Conservation (phyloP, 2,888 invertebrate genomes). For the Andrena dorsata region DNA sequence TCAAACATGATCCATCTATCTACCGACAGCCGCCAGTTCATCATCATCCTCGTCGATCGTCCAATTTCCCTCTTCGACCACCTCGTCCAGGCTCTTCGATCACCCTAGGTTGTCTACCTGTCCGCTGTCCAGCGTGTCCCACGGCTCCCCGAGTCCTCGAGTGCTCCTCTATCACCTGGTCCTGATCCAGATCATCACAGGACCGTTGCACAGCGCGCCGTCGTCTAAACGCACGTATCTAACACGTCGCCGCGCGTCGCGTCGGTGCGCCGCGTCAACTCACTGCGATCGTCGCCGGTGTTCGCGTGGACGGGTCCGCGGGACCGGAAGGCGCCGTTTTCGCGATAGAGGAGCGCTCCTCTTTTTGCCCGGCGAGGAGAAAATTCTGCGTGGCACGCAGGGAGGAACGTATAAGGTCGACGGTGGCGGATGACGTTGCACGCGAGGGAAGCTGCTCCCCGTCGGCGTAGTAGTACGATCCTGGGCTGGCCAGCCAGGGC, state of each 20-base stretch:
- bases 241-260: conserved; percentile 8
- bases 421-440: conserved; percentile 49
- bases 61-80: background rate
- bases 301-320: conserved; percentile 5
- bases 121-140: background rate
- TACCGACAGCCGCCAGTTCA: conserved; percentile 2
- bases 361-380: conserved; percentile 44
- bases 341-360: background rate
- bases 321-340: conserved; percentile 22
- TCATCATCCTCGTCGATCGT: conserved; percentile 5
- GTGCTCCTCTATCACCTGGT: conserved; percentile 28
- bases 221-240: conserved; percentile 22
- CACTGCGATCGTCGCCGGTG: conserved; percentile 11
- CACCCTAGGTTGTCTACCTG: too few relatives aligned
- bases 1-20: background rate
- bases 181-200: conserved; percentile 19
- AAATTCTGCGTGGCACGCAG: conserved; percentile 52
- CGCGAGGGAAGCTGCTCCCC: conserved; percentile 71
- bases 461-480: conserved; percentile 74
- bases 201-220: background rate
- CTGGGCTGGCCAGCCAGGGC: conserved; percentile 69
- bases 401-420: conserved; percentile 47
- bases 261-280: conserved; percentile 27
- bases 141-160: background rate
- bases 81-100: background rate